These are phyloP conservation scores for Temnothorax ravouxi DNA, from an alignment of 2,888 invertebrate species.

Conservation along the genomic window DNA sequence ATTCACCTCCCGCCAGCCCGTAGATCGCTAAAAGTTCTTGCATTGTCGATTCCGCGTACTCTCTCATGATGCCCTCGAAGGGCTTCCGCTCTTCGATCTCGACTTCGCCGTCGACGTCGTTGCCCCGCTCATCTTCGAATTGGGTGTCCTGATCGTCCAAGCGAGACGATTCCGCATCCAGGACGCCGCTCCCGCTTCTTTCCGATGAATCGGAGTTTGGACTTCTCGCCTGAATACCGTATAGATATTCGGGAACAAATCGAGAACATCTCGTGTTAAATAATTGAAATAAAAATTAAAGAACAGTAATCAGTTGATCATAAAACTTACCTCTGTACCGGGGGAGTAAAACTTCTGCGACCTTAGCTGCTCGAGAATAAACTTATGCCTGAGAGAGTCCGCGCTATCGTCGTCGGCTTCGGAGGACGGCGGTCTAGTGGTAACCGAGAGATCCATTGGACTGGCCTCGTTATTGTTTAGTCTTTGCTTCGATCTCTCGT, in stretches of 20 bases:
- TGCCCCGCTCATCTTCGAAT: constrained; percentile 77
- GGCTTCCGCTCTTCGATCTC: constrained; percentile 80
- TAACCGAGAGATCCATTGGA: constrained; percentile 85
- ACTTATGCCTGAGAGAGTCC: constrained; percentile 84
- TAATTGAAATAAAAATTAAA: not conserved
- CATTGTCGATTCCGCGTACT: constrained; percentile 88
- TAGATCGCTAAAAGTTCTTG: constrained; percentile 88
- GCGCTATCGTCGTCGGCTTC: constrained; percentile 83
- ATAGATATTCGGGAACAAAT: not conserved
- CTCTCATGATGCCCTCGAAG: constrained; percentile 87
- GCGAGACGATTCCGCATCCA: constrained; percentile 78
- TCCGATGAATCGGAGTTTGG: constrained; percentile 85
- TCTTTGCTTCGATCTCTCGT: constrained; percentile 81
- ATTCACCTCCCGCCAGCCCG: constrained; percentile 86
- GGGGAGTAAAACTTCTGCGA: constrained; percentile 84
- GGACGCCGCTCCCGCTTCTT: constrained; percentile 80
- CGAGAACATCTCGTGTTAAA: not conserved
- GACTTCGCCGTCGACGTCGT: constrained; percentile 79
- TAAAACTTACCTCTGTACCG: constrained; percentile 81
- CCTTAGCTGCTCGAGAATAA: constrained; percentile 84
- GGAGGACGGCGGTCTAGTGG: constrained; percentile 84
- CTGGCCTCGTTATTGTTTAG: constrained; percentile 83
- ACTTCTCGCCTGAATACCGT: constrained; percentile 79
- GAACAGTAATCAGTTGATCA: not conserved
- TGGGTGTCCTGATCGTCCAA: constrained; percentile 79